Conservation (phyloP, 2,888 invertebrate species). For the Unio pictorum region DNA sequence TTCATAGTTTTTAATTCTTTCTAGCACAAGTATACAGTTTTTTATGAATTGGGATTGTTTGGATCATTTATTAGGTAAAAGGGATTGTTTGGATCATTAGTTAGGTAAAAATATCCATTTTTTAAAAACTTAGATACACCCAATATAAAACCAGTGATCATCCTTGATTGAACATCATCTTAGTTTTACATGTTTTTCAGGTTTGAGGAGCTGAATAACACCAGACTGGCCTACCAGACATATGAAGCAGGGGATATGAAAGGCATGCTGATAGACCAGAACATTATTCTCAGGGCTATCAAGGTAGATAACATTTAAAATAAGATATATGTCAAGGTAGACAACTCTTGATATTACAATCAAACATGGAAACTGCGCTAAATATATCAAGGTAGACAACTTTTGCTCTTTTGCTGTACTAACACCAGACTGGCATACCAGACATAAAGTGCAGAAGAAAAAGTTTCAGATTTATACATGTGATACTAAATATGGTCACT, state of each 20-base stretch:
- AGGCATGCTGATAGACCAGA: constrained; percentile 57
- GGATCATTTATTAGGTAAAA: not conserved
- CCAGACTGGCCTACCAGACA: constrained; percentile 62
- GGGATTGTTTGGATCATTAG: not conserved
- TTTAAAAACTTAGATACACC: not conserved
- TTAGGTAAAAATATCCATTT: not conserved
- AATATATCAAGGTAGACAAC: not conserved
- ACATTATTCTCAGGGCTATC: constrained; percentile 58
- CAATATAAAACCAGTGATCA: no score
- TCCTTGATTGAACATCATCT: not conserved
- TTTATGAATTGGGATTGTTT: not conserved
- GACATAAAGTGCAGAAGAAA: no score
- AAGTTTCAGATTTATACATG: no score
- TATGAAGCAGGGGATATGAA: constrained; percentile 66
- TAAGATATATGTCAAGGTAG: not conserved
- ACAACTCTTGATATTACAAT: not conserved
- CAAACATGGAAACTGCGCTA: not conserved
- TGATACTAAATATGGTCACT: no score
- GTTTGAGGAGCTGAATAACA: constrained; percentile 61
- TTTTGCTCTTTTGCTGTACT: no score
- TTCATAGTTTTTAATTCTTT: no score
- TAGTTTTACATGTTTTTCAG: constrained; percentile 33
- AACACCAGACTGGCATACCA: no score
- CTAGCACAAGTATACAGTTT: no score
- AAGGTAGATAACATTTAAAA: constrained; percentile 47